Percentiles rank a stretch among this genome's conserved stretches.
Conservation (phyloP, 2,797 vertebrate genomes). For the Pagetopsis macropterus region DNA sequence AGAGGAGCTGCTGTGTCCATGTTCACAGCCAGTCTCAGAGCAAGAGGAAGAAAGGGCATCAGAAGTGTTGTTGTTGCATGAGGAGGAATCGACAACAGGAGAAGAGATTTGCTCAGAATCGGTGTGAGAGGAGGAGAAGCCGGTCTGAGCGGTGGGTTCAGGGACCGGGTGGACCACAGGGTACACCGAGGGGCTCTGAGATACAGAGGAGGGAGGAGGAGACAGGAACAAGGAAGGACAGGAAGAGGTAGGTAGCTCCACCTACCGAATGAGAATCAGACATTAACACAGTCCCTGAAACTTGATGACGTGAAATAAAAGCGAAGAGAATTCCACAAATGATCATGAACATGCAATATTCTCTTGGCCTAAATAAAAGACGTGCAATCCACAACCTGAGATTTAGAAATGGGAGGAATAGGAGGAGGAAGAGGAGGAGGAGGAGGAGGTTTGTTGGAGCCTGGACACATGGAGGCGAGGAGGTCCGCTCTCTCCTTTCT, state of each 20-base stretch:
- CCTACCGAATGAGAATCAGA: constrained; percentile 63
- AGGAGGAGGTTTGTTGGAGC: constrained; percentile 71
- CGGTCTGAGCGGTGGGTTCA: constrained; percentile 62
- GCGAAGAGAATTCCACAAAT: neutral
- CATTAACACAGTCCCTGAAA: constrained; percentile 55
- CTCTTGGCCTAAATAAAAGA: too few relatives aligned
- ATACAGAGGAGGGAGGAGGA: constrained; percentile 61
- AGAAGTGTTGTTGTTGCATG: neutral
- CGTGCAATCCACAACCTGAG: constrained; percentile 58
- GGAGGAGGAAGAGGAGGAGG: constrained; percentile 67
- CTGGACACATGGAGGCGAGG: constrained; percentile 90
- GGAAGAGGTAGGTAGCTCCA: constrained; percentile 35
- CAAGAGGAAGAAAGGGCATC: neutral
- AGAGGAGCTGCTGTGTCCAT: constrained; percentile 8
- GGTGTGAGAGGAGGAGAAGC: constrained; percentile 50
- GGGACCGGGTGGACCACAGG: constrained; percentile 68
- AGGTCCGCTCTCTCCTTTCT: constrained; percentile 92
- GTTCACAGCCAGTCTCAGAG: constrained; percentile 5
- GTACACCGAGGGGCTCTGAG: constrained; percentile 31
- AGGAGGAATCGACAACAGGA: neutral
- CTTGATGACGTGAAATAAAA: neutral
- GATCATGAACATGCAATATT: neutral
- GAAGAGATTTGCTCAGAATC: constrained; percentile 17
- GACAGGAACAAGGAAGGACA: constrained; percentile 53
- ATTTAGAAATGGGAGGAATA: constrained; percentile 21